phyloP scores from a whole-genome alignment of 2,888 invertebrate species.

The Scaptomyza polygonia region DNA sequence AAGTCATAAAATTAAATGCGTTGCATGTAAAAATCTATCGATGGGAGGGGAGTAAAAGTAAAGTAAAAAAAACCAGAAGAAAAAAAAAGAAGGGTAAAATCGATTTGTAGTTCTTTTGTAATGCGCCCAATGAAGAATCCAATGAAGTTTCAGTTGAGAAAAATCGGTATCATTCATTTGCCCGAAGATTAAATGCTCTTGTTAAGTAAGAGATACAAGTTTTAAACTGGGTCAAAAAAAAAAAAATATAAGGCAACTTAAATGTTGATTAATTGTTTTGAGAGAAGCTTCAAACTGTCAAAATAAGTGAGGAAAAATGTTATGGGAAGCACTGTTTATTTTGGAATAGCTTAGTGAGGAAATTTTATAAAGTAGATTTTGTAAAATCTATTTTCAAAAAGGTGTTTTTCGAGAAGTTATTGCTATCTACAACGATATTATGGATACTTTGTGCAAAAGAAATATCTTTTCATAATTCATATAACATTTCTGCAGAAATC shows the following conservation, averaged over 20 bases:
- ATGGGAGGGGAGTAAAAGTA: background rate
- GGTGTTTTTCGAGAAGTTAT: no score
- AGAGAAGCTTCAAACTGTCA: no score
- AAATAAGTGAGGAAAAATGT: no score
- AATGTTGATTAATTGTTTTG: background rate
- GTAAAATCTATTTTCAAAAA: no score
- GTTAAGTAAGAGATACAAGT: background rate
- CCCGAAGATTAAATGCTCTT: background rate
- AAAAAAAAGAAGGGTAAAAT: conserved; percentile 49
- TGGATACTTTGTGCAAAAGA: no score
- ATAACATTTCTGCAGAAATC: no score
- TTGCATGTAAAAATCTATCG: conserved; percentile 53
- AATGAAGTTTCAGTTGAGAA: conserved; percentile 17
- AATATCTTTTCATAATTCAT: no score
- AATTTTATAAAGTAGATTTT: no score
- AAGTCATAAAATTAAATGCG: conserved; percentile 71
- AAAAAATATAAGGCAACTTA: no score
- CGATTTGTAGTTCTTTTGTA: conserved; percentile 69
- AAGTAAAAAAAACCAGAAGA: conserved; percentile 4
- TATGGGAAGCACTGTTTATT: no score
- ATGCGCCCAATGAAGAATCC: conserved; percentile 44
- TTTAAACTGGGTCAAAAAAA: conserved; percentile 1
- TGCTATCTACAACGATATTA: no score
- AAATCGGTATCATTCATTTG: background rate
- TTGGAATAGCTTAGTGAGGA: no score